phyloP scores from a whole-genome alignment of 2,113 vertebrate genomes.

The Caloenas nicobarica region DNA sequence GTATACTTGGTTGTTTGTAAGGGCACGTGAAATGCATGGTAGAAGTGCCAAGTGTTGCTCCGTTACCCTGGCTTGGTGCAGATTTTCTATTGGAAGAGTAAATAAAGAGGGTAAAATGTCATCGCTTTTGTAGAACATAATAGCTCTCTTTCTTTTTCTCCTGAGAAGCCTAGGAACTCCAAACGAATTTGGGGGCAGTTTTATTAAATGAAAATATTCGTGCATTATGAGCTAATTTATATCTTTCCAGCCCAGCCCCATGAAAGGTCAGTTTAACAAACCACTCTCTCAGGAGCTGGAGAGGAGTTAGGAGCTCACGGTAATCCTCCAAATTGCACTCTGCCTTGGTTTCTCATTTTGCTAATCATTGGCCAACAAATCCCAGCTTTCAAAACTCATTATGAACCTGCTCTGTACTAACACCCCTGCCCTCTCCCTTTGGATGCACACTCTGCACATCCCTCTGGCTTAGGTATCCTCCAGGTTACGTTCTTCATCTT shows the following conservation, averaged over 20 bases:
- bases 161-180: constrained; percentile 34
- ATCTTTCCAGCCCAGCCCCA: neutral
- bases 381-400: neutral
- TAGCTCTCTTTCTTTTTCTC: constrained; percentile 24
- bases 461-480: neutral
- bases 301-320: neutral
- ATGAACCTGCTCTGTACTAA: neutral
- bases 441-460: neutral
- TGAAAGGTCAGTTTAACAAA: constrained; percentile 26
- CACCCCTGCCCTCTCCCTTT: neutral
- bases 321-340: constrained; percentile 32
- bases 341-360: neutral
- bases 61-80: neutral
- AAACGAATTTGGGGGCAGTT: constrained; percentile 23
- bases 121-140: constrained; percentile 50
- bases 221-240: constrained; percentile 31
- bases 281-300: constrained; percentile 10
- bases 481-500: neutral
- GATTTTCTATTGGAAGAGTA: constrained; percentile 15
- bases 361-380: constrained; percentile 2
- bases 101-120: constrained; percentile 58
- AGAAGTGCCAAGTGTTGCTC: neutral
- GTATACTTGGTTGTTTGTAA: neutral
- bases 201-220: constrained; percentile 55
- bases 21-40: neutral